Conservation (phyloP, 2,797 vertebrate species). For the Nyctibius grandis region DNA sequence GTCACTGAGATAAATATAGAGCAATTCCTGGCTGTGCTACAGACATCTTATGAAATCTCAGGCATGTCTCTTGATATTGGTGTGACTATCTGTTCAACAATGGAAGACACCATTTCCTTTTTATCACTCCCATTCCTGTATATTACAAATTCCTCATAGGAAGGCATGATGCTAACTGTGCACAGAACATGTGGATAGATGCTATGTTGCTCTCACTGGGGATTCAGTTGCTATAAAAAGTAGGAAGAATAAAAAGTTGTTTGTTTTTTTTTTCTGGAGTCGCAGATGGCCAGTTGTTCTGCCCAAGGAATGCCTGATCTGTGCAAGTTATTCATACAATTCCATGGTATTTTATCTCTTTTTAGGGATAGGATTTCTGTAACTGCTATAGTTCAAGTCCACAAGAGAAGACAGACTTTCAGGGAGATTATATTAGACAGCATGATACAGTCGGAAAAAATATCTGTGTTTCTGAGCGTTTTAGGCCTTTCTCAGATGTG, state of each 20-base stretch:
- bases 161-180: fast-evolving
- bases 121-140: not conserved
- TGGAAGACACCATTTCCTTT: not conserved
- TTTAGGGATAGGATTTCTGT: not conserved
- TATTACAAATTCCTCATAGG: not conserved
- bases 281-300: not conserved
- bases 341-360: not conserved
- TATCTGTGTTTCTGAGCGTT: not conserved
- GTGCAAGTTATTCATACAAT: not conserved
- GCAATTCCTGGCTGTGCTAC: not conserved
- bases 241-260: not conserved
- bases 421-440: not conserved
- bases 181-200: not conserved
- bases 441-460: not conserved
- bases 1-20: not conserved
- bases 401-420: not conserved
- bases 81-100: not conserved
- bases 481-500: not conserved
- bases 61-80: not conserved
- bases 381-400: not conserved
- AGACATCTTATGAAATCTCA: not conserved
- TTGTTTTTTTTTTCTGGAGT: not conserved
- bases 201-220: not conserved
- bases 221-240: not conserved
- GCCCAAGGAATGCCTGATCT: not conserved